Conservation (phyloP, 2,113 vertebrate species). For the Phyllopteryx taeniolatus region DNA sequence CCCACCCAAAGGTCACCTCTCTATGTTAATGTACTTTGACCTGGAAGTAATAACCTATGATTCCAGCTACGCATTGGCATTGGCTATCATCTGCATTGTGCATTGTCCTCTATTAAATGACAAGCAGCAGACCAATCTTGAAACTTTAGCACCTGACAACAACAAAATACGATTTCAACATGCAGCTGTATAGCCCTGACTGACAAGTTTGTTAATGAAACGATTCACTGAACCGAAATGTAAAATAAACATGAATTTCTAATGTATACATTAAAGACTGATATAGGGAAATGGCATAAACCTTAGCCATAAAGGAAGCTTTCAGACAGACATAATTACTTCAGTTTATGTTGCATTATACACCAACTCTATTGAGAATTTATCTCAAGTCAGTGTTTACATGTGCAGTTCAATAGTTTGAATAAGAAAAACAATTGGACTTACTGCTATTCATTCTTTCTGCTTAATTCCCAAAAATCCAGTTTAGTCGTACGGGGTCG, state of each 20-base stretch:
- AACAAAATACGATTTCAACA: constrained; percentile 9
- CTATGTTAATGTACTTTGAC: constrained; percentile 50
- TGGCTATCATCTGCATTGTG: neutral
- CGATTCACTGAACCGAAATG: constrained; percentile 15
- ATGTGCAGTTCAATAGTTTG: constrained; percentile 20
- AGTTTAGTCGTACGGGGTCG: constrained; percentile 25
- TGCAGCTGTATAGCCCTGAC: constrained; percentile 24
- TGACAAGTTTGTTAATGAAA: constrained; percentile 23
- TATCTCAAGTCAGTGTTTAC: constrained; percentile 20
- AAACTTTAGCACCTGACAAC: neutral
- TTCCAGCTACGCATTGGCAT: constrained; percentile 32
- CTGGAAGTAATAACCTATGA: constrained; percentile 58
- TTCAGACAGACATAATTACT: constrained; percentile 9
- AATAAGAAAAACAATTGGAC: constrained; percentile 31
- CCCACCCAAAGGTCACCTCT: constrained; percentile 52
- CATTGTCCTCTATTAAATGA: neutral
- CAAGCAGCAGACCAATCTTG: neutral
- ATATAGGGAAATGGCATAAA: neutral
- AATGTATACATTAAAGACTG: neutral
- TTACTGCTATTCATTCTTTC: constrained; percentile 22
- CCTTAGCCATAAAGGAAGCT: neutral
- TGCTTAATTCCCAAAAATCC: constrained; percentile 29
- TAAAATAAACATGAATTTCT: neutral
- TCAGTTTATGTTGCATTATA: constrained; percentile 23
- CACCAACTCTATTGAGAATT: constrained; percentile 14